phyloP scores from a whole-genome alignment of 2,797 vertebrate species.

The Pipistrellus pygmaeus region DNA sequence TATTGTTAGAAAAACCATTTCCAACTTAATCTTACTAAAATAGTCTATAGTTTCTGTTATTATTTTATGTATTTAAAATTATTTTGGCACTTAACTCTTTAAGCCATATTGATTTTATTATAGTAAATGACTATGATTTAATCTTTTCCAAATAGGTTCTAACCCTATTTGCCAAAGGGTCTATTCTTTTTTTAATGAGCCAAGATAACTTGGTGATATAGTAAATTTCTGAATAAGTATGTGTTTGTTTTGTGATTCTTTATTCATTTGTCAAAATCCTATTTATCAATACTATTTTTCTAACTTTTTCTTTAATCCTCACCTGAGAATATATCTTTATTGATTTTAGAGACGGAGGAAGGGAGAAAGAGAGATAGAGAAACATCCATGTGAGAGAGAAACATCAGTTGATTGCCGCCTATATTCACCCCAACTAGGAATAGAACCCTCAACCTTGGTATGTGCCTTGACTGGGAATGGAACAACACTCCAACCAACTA shows the following conservation, averaged over 20 bases:
- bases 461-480: neutral
- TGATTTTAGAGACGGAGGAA: neutral
- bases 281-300: neutral
- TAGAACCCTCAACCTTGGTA: neutral
- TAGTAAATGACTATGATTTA: neutral
- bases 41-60: neutral
- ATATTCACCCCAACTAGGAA: neutral
- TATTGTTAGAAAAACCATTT: conserved; percentile 20
- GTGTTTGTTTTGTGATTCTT: neutral
- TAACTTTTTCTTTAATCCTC: neutral
- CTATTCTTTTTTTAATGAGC: neutral
- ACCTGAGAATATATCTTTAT: neutral
- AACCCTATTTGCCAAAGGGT: neutral
- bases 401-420: neutral
- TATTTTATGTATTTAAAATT: neutral
- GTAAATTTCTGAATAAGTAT: neutral
- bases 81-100: conserved; percentile 3
- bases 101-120: neutral
- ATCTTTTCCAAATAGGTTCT: neutral
- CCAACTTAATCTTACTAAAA: neutral
- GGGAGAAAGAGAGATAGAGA: neutral
- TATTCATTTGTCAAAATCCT: neutral
- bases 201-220: neutral
- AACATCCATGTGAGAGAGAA: neutral
- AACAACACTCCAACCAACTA: neutral